Percentiles rank a stretch among this genome's conserved stretches.
Evolutionary conservation across 2,797 vertebrate genomes (phyloP).

Genomic region (Phoebastria nigripes): DNA sequence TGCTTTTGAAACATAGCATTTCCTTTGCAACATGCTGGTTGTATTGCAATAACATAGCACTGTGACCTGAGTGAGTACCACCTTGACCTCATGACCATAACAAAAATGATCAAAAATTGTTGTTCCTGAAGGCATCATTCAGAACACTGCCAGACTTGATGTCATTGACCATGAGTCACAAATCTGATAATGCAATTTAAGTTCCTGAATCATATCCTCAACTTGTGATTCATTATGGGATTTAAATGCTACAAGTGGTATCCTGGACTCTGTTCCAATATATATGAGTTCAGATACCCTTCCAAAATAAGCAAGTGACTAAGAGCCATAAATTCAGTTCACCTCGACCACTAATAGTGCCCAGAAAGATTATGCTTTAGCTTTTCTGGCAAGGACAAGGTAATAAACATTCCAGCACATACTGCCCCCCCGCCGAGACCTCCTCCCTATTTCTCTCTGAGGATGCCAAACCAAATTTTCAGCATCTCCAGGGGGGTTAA

Average conservation of each 20-base stretch:
- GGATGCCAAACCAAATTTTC: neutral
- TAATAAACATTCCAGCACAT: neutral
- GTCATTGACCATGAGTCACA: slow-evolving; percentile 27
- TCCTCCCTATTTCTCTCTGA: neutral
- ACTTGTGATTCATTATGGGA: slow-evolving; percentile 6
- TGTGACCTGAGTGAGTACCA: neutral
- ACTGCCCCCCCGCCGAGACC: neutral
- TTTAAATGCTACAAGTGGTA: slow-evolving; percentile 1
- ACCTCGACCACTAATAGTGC: neutral
- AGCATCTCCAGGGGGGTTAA: neutral
- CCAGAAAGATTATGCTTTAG: neutral
- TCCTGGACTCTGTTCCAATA: neutral
- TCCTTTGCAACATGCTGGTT: accelerated
- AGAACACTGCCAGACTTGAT: neutral
- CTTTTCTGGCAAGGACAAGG: neutral
- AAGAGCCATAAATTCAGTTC: slow-evolving; percentile 16
- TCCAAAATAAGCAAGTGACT: slow-evolving; percentile 45
- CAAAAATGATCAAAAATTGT: neutral
- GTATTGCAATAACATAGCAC: neutral
- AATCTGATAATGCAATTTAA: slow-evolving; percentile 26
- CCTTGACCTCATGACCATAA: neutral
- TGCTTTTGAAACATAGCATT: neutral
- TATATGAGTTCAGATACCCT: neutral
- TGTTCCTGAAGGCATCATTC: neutral
- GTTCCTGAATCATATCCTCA: slow-evolving; percentile 30